A percentile compares a stretch with the other conserved stretches of the same genome.
phyloP scores from a whole-genome alignment of 2,797 vertebrate species.

The Semotilus atromaculatus region DNA sequence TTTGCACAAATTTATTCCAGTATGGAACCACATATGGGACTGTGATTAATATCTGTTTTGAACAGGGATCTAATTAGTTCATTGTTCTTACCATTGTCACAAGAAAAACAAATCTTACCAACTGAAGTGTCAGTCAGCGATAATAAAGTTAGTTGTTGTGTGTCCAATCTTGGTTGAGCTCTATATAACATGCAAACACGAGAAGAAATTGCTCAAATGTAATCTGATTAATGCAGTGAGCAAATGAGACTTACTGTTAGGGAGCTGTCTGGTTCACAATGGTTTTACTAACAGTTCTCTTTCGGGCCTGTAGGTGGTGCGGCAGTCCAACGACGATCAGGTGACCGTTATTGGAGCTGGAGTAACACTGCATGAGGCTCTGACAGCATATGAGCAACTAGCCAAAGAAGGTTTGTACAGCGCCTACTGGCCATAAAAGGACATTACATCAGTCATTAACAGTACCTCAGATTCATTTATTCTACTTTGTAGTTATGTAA shows the following conservation, averaged over 20 bases:
- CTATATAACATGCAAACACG: too few relatives aligned
- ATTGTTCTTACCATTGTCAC: too few relatives aligned
- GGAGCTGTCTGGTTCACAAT: neutral
- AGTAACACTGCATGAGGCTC: conserved; percentile 86
- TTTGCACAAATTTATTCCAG: too few relatives aligned
- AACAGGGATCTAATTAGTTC: too few relatives aligned
- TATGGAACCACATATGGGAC: too few relatives aligned
- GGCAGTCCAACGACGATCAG: conserved; percentile 77
- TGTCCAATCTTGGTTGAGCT: too few relatives aligned
- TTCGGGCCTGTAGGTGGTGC: conserved; percentile 78
- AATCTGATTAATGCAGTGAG: neutral
- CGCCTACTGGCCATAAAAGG: conserved; percentile 47
- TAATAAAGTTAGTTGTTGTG: too few relatives aligned
- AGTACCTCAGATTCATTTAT: neutral
- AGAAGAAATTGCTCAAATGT: too few relatives aligned
- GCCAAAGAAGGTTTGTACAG: conserved; percentile 79
- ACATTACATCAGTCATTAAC: neutral
- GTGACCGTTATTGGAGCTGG: conserved; percentile 88
- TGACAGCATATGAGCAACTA: conserved; percentile 81
- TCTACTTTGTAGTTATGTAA: neutral
- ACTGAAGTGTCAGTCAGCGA: too few relatives aligned
- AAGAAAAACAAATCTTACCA: too few relatives aligned
- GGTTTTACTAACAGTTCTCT: neutral
- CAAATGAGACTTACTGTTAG: neutral
- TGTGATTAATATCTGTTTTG: too few relatives aligned